Evolutionary conservation across 2,888 invertebrate species (phyloP).

Genomic region (Dioctria rufipes): DNA sequence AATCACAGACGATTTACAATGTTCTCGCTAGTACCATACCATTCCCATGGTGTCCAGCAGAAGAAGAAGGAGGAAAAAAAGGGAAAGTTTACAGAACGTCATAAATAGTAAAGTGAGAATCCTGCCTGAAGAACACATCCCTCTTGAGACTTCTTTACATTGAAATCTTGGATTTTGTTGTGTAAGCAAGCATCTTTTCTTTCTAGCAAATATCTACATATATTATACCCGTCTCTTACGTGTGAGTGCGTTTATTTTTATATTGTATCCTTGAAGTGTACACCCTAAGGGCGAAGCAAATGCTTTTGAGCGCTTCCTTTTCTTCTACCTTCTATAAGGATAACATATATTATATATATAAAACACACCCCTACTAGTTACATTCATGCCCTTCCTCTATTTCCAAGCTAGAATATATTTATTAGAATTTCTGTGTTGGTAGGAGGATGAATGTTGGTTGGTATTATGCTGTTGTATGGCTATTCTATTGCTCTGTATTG

Average conservation of each 20-base stretch:
- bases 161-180: not conserved
- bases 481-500: not conserved
- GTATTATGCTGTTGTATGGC: not conserved
- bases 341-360: not conserved
- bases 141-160: not conserved
- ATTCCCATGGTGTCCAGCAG: not conserved
- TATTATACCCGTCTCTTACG: slow-evolving; percentile 6
- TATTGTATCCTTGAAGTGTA: not conserved
- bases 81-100: not conserved
- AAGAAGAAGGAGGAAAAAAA: not conserved
- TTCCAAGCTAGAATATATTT: not conserved
- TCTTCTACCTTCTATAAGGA: not conserved
- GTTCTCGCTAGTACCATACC: not conserved
- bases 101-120: slow-evolving; percentile 19
- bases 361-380: slow-evolving; percentile 7
- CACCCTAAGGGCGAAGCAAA: slow-evolving; percentile 11
- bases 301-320: not conserved
- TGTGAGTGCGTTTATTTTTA: slow-evolving; percentile 5
- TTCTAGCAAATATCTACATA: not conserved
- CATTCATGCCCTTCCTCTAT: slow-evolving; percentile 17
- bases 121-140: not conserved
- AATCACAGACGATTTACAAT: slow-evolving; percentile 13
- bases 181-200: not conserved
- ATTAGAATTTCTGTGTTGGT: not conserved
- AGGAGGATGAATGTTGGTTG: not conserved